Percentiles rank a stretch among this genome's conserved stretches.
Conservation (phyloP, 2,113 vertebrate genomes). For the Upupa epops region DNA sequence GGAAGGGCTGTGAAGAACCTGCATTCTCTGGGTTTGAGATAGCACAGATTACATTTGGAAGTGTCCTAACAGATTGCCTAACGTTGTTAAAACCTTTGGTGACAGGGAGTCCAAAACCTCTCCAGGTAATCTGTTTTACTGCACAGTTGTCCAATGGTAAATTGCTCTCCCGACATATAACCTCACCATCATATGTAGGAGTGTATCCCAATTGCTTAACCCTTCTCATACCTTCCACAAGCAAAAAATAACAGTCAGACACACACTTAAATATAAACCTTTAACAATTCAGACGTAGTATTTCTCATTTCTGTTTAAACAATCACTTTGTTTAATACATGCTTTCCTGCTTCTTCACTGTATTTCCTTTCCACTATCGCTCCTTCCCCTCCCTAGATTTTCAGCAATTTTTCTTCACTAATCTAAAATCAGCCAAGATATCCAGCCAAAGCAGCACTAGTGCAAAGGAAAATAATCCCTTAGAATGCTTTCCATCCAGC, state of each 20-base stretch:
- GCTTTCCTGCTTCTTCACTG: background rate
- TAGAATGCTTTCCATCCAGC: background rate
- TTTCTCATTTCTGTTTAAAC: background rate
- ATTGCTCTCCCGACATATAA: background rate
- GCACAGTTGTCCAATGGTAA: background rate
- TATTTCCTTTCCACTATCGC: too few relatives aligned
- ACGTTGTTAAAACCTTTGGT: background rate
- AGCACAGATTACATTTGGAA: background rate
- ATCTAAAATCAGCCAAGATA: background rate
- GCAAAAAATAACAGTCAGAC: background rate
- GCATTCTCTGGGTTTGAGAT: background rate
- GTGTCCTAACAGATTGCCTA: background rate
- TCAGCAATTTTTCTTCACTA: background rate
- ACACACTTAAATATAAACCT: background rate
- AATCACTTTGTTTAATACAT: background rate
- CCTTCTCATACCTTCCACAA: background rate
- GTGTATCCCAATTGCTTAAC: background rate
- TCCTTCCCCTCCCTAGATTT: background rate
- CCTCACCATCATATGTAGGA: background rate
- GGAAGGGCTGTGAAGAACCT: background rate
- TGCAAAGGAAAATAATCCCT: background rate
- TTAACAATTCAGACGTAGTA: background rate
- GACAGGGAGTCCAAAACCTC: background rate
- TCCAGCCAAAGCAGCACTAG: background rate
- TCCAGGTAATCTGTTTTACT: background rate